Conservation (phyloP, 1,140 invertebrate genomes). For the Ganaspis sp. region DNA sequence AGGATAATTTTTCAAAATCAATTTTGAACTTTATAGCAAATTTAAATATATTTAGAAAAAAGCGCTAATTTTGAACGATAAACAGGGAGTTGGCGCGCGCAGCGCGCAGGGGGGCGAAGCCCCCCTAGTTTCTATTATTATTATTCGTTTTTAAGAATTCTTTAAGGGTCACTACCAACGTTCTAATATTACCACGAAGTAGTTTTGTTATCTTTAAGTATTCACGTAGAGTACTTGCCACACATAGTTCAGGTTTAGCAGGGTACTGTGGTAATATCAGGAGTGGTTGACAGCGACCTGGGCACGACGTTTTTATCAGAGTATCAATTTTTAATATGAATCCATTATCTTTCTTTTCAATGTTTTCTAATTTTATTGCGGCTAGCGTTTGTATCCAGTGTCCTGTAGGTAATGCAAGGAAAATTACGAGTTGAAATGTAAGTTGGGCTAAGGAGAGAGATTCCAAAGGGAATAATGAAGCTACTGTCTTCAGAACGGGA, state of each 20-base stretch:
- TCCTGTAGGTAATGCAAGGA: slow-evolving; percentile 49
- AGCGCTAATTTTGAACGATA: no score
- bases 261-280: slow-evolving; percentile 12
- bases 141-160: no score
- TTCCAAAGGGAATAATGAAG: slow-evolving; percentile 19
- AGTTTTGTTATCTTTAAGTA: slow-evolving; percentile 16
- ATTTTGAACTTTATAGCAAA: no score
- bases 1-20: no score
- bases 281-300: slow-evolving; percentile 27
- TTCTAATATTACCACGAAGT: background rate
- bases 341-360: background rate
- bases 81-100: no score
- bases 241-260: slow-evolving; percentile 24
- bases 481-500: slow-evolving; percentile 6
- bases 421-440: background rate
- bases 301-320: slow-evolving; percentile 36
- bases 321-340: slow-evolving; percentile 31
- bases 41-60: no score
- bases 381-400: slow-evolving; percentile 45
- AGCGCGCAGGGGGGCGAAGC: no score
- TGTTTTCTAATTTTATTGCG: slow-evolving; percentile 32
- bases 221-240: slow-evolving; percentile 24
- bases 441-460: background rate
- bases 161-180: slow-evolving; percentile 33
- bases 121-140: no score